Base-by-base conservation (phyloP, 2,888 invertebrate species). In the Mycalesis mineus region DNA sequence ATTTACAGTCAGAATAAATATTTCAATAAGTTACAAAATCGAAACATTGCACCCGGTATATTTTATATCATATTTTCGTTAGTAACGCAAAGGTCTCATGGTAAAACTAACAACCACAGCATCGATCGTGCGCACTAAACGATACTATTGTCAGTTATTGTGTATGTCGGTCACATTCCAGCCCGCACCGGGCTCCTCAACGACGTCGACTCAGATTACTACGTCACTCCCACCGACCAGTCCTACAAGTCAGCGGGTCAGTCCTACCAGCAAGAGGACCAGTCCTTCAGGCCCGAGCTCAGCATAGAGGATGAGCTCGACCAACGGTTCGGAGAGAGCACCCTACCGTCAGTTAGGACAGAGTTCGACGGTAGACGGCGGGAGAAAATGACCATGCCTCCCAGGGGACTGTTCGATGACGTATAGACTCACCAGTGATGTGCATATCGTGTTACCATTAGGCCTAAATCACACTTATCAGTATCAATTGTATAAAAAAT, bases 351-450 rank as follows among this genome's bases (percentile, higher is more conserved):
- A 0, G 70, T 85, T 2, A 64, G 86, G 65, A 70, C 75, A 0
- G 84, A 85, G 42, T 73, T 69, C 36, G 69, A 71, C 13, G 79
- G 81, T 1, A 73, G 83, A 0, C 70, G 83, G 17, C 68, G 82
- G 41, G 80, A 80, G 51, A 91, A 92, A 22, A 93, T 57, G 52
- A 57, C 92, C 1, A 91, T 92, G 58, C 94, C 95, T 0, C 95
- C 95, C 0, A 90, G 93, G 66, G 95, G 95, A 8, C 91, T 96
- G 60, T 96, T 96, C 68, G 96, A 96, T 75, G 96, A 96, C 78
- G 95, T 96, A 60, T 96, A 79, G 7, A 44, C 28, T n/a, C 13
- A n/a, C n/a, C n/a, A n/a, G 22, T 13, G 17, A 7, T 28, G 2
- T 22, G 5, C 2, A 22, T 22, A 22, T 2, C 22, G 5, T 22